These are phyloP conservation scores for Cinclus cinclus DNA, from an alignment of 2,113 vertebrate genomes.

Conservation along the genomic window DNA sequence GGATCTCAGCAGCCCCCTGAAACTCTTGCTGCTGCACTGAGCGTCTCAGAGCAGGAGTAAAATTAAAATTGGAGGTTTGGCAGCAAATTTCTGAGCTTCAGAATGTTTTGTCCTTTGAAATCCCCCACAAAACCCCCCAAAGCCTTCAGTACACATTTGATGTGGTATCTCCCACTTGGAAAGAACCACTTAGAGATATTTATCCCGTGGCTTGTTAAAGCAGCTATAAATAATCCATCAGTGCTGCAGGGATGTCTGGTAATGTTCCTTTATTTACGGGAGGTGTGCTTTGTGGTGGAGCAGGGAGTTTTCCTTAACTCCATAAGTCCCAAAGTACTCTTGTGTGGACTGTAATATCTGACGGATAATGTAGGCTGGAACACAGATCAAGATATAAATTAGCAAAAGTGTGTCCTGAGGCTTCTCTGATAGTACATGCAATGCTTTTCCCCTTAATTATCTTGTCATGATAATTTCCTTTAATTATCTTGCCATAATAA, in stretches of 20 bases:
- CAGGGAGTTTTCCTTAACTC: not conserved
- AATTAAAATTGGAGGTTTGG: not conserved
- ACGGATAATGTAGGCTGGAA: fast-evolving
- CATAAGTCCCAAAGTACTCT: not conserved
- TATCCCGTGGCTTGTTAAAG: not conserved
- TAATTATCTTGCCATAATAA: conserved; percentile 11
- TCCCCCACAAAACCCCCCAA: not conserved
- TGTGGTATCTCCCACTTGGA: not conserved
- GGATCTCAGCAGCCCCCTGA: not conserved
- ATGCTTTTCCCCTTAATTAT: not conserved
- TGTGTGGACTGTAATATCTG: not conserved
- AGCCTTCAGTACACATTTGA: fast-evolving
- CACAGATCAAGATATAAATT: not conserved
- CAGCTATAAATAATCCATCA: conserved; percentile 24
- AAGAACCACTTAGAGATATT: not conserved
- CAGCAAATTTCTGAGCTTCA: not conserved
- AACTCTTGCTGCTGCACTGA: not conserved
- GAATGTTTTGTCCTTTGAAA: not conserved
- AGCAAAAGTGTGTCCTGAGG: not conserved
- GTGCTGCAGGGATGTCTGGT: not conserved
- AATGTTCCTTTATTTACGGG: not conserved
- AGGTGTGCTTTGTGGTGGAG: not conserved
- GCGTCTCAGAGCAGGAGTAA: fast-evolving
- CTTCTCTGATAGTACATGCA: not conserved
- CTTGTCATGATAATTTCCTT: conserved; percentile 32